These are phyloP conservation scores for Anarrhichthys ocellatus DNA, from an alignment of 2,113 vertebrate genomes.

Conservation along the genomic window DNA sequence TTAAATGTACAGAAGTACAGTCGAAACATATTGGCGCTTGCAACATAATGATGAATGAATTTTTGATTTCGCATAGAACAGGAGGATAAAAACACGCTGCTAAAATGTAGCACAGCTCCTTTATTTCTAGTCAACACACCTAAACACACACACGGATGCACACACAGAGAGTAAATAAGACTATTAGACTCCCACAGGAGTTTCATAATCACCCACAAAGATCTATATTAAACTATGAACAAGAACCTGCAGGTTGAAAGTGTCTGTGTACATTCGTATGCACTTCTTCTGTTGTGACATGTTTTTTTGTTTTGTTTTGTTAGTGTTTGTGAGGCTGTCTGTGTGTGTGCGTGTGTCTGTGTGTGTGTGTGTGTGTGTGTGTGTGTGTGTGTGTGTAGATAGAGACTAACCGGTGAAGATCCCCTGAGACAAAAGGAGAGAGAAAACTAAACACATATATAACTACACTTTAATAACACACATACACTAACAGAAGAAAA, in stretches of 20 bases:
- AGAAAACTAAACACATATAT: not conserved
- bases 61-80: constrained; percentile 49
- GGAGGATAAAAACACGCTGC: constrained; percentile 29
- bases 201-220: constrained; percentile 44
- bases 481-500: not conserved
- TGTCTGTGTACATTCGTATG: not conserved
- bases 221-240: constrained; percentile 63
- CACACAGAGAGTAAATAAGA: constrained; percentile 39
- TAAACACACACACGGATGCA: constrained; percentile 3
- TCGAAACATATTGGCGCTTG: not conserved
- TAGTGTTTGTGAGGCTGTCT: constrained; percentile 14
- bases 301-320: constrained; percentile 42
- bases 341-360: not conserved
- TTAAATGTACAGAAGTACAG: not conserved
- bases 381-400: not conserved
- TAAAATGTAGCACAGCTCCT: constrained; percentile 26
- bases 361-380: not conserved
- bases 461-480: constrained; percentile 4
- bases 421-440: constrained; percentile 11
- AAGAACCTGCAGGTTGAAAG: constrained; percentile 56
- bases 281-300: constrained; percentile 10
- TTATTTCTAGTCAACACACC: constrained; percentile 16
- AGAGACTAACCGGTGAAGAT: constrained; percentile 17
- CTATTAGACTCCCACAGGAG: constrained; percentile 28
- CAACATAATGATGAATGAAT: constrained; percentile 47